Percentiles rank a stretch among this genome's conserved stretches.
These are phyloP conservation scores for Resseliella maxima DNA, from an alignment of 2,888 invertebrate species.

Conservation along the genomic window DNA sequence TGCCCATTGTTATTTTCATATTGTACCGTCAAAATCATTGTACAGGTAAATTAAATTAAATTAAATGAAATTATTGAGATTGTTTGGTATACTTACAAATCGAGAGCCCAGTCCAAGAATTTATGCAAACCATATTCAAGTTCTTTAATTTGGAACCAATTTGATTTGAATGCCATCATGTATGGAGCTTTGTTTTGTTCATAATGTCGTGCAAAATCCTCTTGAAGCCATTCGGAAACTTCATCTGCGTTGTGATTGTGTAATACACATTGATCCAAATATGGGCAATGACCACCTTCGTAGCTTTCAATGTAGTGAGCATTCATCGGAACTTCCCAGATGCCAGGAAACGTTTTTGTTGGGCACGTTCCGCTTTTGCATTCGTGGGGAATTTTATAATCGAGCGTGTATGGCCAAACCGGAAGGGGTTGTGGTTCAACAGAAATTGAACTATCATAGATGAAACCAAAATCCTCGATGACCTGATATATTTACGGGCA, in stretches of 20 bases:
- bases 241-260: slow-evolving; percentile 84
- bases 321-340: slow-evolving; percentile 94
- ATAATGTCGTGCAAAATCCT: slow-evolving; percentile 87
- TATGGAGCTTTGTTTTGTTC: slow-evolving; percentile 90
- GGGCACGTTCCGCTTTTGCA: slow-evolving; percentile 94
- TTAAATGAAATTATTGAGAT: neutral
- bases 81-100: slow-evolving; percentile 71
- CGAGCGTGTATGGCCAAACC: slow-evolving; percentile 94
- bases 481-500: slow-evolving; percentile 70
- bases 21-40: too few relatives aligned
- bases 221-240: slow-evolving; percentile 88
- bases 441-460: slow-evolving; percentile 92
- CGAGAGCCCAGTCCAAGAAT: slow-evolving; percentile 84
- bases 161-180: slow-evolving; percentile 96
- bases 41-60: neutral
- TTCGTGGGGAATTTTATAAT: slow-evolving; percentile 92
- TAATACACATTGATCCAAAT: slow-evolving; percentile 90
- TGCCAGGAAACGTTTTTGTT: slow-evolving; percentile 85
- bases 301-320: slow-evolving; percentile 88
- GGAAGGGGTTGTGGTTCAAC: slow-evolving; percentile 83
- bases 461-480: slow-evolving; percentile 90
- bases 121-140: slow-evolving; percentile 84
- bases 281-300: slow-evolving; percentile 93
- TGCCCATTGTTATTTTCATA: too few relatives aligned
- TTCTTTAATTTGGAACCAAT: slow-evolving; percentile 93